Evolutionary conservation across 2,797 vertebrate genomes (phyloP).

Genomic region (Poecilia picta): DNA sequence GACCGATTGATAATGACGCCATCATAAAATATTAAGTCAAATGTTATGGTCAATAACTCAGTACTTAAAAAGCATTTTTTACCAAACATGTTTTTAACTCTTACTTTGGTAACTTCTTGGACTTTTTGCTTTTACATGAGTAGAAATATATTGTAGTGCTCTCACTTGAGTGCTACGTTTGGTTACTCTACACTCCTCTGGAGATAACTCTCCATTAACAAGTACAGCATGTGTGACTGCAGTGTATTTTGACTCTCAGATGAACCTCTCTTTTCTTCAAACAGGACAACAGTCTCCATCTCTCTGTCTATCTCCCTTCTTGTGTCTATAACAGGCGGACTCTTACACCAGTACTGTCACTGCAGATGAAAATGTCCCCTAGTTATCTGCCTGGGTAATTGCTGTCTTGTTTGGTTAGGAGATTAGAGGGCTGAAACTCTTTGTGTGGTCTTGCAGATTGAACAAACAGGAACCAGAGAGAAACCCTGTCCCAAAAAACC

Average conservation of each 20-base stretch:
- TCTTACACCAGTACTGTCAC: constrained; percentile 79
- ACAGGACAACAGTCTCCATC: constrained; percentile 61
- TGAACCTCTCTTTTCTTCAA: constrained; percentile 69
- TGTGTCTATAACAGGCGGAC: constrained; percentile 71
- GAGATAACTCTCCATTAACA: constrained; percentile 63
- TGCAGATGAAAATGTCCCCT: constrained; percentile 82
- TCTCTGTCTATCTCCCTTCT: constrained; percentile 47
- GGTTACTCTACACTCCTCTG: neutral
- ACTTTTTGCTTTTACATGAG: neutral
- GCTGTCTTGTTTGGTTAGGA: constrained; percentile 87
- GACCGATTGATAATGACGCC: neutral
- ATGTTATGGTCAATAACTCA: neutral
- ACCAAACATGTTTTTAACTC: neutral
- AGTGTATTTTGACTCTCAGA: constrained; percentile 65
- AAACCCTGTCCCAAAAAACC: constrained; percentile 71
- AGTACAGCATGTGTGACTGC: constrained; percentile 54
- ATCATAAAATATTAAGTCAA: neutral
- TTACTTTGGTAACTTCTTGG: neutral
- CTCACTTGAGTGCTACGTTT: neutral
- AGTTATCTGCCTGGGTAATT: constrained; percentile 86
- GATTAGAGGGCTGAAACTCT: constrained; percentile 84
- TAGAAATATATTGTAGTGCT: neutral
- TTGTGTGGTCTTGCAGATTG: constrained; percentile 86
- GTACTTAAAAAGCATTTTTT: neutral
- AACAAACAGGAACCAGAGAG: constrained; percentile 80